phyloP scores from a whole-genome alignment of 2,797 vertebrate genomes.

The Malacoraja senta region DNA sequence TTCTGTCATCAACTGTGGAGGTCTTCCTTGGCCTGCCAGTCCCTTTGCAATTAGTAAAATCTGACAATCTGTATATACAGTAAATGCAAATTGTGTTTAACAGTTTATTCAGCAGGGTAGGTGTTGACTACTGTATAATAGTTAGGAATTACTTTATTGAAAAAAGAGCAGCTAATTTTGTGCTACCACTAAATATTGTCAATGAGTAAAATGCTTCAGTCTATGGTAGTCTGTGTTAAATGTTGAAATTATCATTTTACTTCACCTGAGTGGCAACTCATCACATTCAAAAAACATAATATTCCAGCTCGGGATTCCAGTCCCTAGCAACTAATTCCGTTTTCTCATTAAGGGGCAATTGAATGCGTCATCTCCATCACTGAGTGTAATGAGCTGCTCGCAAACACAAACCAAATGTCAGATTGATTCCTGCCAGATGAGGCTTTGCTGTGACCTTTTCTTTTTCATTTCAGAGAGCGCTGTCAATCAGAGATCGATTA shows the following conservation, averaged over 20 bases:
- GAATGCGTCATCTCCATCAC: conserved; percentile 25
- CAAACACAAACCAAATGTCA: conserved; percentile 30
- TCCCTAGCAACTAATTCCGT: conserved; percentile 38
- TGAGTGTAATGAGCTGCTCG: conserved; percentile 15
- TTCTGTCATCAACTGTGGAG: too few relatives aligned
- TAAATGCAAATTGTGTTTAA: background rate
- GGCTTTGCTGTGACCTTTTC: conserved; percentile 29
- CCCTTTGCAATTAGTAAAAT: too few relatives aligned
- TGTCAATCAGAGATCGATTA: conserved; percentile 9
- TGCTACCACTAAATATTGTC: background rate
- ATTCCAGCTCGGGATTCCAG: background rate
- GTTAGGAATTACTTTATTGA: conserved; percentile 10
- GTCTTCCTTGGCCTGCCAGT: too few relatives aligned
- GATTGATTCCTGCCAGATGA: conserved; percentile 35
- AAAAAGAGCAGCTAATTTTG: background rate
- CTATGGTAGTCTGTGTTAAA: background rate
- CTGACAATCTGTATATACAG: too few relatives aligned
- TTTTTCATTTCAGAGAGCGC: background rate
- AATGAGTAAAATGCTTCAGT: background rate
- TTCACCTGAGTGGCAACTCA: background rate
- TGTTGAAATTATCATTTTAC: conserved; percentile 24
- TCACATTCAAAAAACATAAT: background rate
- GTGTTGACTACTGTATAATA: background rate
- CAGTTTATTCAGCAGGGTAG: background rate
- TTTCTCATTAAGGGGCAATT: conserved; percentile 34